Evolutionary conservation across 2,113 vertebrate species (phyloP), one percentile per base, ranked within the genome.

Genomic region (Microcebus murinus): DNA sequence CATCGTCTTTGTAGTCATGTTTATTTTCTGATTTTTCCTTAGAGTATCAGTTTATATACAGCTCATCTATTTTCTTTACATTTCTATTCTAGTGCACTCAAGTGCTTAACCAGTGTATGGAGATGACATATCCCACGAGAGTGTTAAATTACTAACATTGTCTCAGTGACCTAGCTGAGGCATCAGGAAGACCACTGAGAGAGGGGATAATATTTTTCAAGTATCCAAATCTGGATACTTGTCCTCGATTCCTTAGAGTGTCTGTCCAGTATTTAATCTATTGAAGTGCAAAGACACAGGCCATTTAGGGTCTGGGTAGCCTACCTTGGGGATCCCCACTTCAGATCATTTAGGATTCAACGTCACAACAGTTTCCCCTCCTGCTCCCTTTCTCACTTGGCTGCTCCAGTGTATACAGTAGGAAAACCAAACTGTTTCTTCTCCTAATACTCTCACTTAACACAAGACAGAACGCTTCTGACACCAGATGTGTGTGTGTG

Each of bases 71-170:
- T 94, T 87, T 77, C 29, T 87, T 73, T 63, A 20, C 3, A 39
- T 55, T 81, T 94, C 21, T 25, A 71, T 48, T 2, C 8, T 55
- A 18, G 52, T 39, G 15, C 4, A 42, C 14, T 55, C 39, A 36
- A 55, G 55, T 36, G 21, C 18, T 85, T 74, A 86, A 29, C 55
- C n/a, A 84, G 42, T 36, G 6, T 63, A 6, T 8, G 74, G 29
- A 36, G 0, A 39, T 27, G 39, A 17, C 13, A 13, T 42, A 23
- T 21, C 1, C 12, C 31, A 34, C 1, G 9, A 25, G 20, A 13
- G 14, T 65, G 23, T 89, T 70, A n/a, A 76, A 70, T 48, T 76
- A 48, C 23, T 70, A 45, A 17, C 14, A 29, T 1, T 1, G 6
- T 10, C 4, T 76, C 15, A 34, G 1, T 50, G 39, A 42, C 25